Conservation (phyloP, 2,113 vertebrate genomes). For the Anhinga rufa region DNA sequence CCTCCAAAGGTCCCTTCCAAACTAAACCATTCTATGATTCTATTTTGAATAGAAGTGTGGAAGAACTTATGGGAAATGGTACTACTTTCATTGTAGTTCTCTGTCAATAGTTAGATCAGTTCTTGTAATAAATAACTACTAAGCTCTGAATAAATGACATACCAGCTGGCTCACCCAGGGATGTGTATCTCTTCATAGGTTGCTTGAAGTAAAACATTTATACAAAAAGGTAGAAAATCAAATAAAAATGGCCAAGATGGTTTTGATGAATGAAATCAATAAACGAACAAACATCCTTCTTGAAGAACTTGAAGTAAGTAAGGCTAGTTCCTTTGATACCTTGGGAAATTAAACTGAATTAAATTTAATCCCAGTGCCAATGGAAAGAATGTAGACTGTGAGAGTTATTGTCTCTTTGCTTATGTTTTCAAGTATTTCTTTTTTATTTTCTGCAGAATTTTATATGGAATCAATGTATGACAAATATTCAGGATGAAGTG, state of each 20-base stretch:
- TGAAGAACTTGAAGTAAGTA: constrained; percentile 93
- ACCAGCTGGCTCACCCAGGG: background rate
- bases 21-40: background rate
- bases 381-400: background rate
- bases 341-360: constrained; percentile 1
- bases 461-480: background rate
- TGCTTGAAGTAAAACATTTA: constrained; percentile 91
- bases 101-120: background rate
- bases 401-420: background rate
- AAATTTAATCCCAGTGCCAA: background rate
- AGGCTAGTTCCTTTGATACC: background rate
- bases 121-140: background rate
- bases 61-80: background rate
- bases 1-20: background rate
- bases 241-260: constrained; percentile 98
- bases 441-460: background rate
- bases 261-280: constrained; percentile 95
- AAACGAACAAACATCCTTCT: constrained; percentile 93
- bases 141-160: background rate
- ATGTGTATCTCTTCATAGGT: constrained; percentile 68
- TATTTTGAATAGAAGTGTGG: background rate
- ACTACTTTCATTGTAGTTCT: background rate
- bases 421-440: background rate
- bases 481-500: background rate
- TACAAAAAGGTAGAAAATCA: constrained; percentile 95